Evolutionary conservation across 2,113 vertebrate species (phyloP).

Genomic region (Scartelaos histophorus): DNA sequence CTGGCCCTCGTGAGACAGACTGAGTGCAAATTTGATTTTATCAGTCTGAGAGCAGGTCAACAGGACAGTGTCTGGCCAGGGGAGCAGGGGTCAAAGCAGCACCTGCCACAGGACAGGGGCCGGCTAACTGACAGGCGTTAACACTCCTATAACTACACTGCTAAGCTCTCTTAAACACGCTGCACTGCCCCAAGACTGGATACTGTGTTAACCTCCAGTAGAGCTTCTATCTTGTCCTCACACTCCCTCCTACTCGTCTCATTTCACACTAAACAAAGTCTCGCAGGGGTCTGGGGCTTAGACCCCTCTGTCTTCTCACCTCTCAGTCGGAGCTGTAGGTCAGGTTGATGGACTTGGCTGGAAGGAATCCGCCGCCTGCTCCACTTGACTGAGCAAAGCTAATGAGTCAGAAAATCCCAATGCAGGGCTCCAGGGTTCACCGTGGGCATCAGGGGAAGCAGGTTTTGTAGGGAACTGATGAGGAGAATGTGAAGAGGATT

Average conservation of each 20-base stretch:
- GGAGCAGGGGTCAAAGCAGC: slow-evolving; percentile 60
- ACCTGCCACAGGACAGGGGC: slow-evolving; percentile 54
- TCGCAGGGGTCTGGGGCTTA: slow-evolving; percentile 44
- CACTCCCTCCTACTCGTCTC: slow-evolving; percentile 53
- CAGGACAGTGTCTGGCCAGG: slow-evolving; percentile 49
- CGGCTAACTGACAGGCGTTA: slow-evolving; percentile 71
- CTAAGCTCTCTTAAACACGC: slow-evolving; percentile 67
- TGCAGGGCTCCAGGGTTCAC: slow-evolving; percentile 65
- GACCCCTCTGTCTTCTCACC: slow-evolving; percentile 50
- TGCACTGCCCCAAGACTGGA: slow-evolving; percentile 48
- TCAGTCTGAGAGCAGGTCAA: slow-evolving; percentile 47
- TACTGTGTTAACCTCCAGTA: slow-evolving; percentile 43
- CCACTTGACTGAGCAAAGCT: slow-evolving; percentile 71
- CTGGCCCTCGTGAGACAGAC: slow-evolving; percentile 30
- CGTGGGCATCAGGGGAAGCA: slow-evolving; percentile 56
- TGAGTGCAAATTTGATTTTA: slow-evolving; percentile 18
- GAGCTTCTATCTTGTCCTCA: slow-evolving; percentile 32
- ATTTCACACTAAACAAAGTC: slow-evolving; percentile 70
- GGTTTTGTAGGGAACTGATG: slow-evolving; percentile 37
- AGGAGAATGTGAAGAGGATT: slow-evolving; percentile 23
- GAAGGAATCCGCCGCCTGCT: slow-evolving; percentile 70
- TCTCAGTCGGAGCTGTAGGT: slow-evolving; percentile 49
- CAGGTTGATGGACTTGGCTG: slow-evolving; percentile 68
- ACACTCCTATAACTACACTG: slow-evolving; percentile 70
- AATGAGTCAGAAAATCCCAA: slow-evolving; percentile 77